These are phyloP conservation scores for Diorhabda sublineata DNA, from an alignment of 1,140 invertebrate genomes.

Conservation along the genomic window DNA sequence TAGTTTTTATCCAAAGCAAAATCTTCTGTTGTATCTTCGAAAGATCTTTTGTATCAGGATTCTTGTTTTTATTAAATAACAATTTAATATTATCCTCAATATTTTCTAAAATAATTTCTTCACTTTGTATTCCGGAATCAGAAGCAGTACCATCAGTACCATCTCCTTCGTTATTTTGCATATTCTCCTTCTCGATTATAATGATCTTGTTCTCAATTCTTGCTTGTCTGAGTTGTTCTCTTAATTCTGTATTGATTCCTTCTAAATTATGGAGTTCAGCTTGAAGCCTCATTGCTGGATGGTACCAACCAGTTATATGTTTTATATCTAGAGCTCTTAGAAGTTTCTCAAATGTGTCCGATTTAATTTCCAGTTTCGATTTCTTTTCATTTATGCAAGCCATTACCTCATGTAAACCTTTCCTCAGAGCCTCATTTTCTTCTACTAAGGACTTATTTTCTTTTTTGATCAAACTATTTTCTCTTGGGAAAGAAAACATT, in stretches of 20 bases:
- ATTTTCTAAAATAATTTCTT: conserved; percentile 10
- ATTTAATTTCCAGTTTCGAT: conserved; percentile 50
- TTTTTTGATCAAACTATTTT: conserved; percentile 42
- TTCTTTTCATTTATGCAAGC: conserved; percentile 57
- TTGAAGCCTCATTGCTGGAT: conserved; percentile 68
- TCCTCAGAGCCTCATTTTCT: conserved; percentile 68
- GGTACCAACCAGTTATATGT: conserved; percentile 69
- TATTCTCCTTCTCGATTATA: not conserved
- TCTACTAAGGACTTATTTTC: conserved; percentile 55
- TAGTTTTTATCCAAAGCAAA: not conserved
- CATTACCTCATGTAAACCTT: conserved; percentile 65
- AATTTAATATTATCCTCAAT: conserved; percentile 7
- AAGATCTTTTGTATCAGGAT: conserved; percentile 1
- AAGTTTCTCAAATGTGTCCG: conserved; percentile 56
- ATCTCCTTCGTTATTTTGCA: not conserved
- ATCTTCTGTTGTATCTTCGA: not conserved
- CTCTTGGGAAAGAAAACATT: not conserved
- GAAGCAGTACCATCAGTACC: not conserved
- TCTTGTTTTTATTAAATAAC: conserved; percentile 9
- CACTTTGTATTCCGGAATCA: not conserved
- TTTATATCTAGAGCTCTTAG: conserved; percentile 63
- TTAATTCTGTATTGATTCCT: conserved; percentile 55
- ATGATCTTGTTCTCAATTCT: conserved; percentile 9
- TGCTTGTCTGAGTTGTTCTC: conserved; percentile 47
- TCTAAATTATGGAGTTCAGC: conserved; percentile 60